Evolutionary conservation across 2,113 vertebrate species (phyloP), one percentile per base, ranked within the genome.

Genomic region (Periophthalmus modestus): DNA sequence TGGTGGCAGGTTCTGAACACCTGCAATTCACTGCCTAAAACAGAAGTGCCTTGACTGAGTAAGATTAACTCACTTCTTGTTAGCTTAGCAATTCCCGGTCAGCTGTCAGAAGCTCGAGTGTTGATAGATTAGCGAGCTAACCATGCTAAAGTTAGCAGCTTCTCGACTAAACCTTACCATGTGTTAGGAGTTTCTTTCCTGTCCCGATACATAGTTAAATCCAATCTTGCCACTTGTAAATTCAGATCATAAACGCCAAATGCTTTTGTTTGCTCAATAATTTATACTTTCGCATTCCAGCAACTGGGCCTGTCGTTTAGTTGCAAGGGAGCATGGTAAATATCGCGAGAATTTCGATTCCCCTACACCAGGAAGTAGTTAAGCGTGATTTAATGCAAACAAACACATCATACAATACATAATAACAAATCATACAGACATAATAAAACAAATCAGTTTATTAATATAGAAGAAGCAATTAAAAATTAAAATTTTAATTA

Each of bases 281-380:
- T 75, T 78, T 86, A 69, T 88, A 81, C 81, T 89, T 87, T 91
- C 80, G 78, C 87, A 88, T 88, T 91, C 88, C 89, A 87, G 70
- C 67, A 74, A 66, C 73, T 78, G 88, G 90, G 85, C 91, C 69
- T 46, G 68, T 75, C 76, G 72, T 73, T 75, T 76, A 79, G 68
- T 52, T 69, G 82, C 80, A 80, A 9, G 77, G 34, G 50, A 55
- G 11, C 75, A 67, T 54, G 1, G 59, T 50, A 71, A 65, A 50
- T 88, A 86, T 91, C 89, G 88, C 89, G 90, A 91, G 82, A 88
- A 52, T 82, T 81, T 79, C 74, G 12, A 66, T 75, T 65, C 70
- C 54, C 68, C 72, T 69, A 78, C 77, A 89, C 82, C 80, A 89
- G 90, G 91, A 92, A 92, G 89, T 85, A 61, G 66, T 61, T 28